These are phyloP conservation scores for Microcebus jonahi DNA, from an alignment of 2,113 vertebrate species.

Conservation along the genomic window DNA sequence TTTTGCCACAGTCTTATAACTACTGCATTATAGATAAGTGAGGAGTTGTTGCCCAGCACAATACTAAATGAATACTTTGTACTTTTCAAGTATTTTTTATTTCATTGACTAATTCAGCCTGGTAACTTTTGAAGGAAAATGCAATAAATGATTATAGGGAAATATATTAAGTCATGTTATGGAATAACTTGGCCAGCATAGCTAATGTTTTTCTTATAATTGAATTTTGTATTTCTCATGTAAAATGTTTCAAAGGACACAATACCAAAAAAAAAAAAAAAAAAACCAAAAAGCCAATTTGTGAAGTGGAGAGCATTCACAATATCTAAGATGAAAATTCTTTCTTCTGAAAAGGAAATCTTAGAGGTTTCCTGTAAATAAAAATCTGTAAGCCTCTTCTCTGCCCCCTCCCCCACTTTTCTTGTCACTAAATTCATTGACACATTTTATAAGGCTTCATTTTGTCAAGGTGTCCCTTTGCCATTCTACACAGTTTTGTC, in stretches of 20 bases:
- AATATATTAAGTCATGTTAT: neutral
- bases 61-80: neutral
- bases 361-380: conserved; percentile 7
- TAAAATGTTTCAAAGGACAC: conserved; percentile 10
- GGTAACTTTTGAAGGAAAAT: neutral
- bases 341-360: neutral
- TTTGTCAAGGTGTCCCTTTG: conserved; percentile 64
- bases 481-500: conserved; percentile 23
- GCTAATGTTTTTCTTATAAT: conserved; percentile 28
- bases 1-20: neutral
- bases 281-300: neutral
- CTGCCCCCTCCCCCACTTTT: no score
- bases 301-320: neutral
- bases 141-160: neutral
- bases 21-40: neutral
- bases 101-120: neutral
- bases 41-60: neutral
- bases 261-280: neutral
- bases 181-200: neutral
- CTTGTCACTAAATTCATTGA: neutral
- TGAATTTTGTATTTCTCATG: conserved; percentile 5
- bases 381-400: neutral
- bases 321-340: neutral
- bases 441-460: conserved; percentile 37
- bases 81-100: neutral